Conservation (phyloP, 2,888 invertebrate genomes). For the Trissolcus japonicus region DNA sequence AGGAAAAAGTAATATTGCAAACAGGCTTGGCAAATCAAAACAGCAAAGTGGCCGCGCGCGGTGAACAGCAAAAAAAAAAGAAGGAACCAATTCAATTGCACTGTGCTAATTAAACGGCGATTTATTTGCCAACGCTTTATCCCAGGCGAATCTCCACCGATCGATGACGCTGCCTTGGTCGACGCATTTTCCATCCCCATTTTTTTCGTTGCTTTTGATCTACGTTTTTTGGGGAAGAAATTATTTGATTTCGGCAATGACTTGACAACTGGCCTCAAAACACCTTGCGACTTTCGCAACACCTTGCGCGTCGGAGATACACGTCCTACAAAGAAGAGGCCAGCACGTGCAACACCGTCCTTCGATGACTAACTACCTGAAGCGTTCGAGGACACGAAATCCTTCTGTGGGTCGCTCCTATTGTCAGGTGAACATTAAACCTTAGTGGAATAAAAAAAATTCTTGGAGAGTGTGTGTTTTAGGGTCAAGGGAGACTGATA, state of each 20-base stretch:
- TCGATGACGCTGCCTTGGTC: conserved; percentile 9
- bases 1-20: conserved; percentile 18
- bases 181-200: neutral
- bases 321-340: conserved; percentile 55
- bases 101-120: conserved; percentile 22
- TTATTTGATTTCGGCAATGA: neutral
- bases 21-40: conserved; percentile 6
- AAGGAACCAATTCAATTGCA: conserved; percentile 16
- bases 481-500: conserved; percentile 39
- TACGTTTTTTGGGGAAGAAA: neutral
- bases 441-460: conserved; percentile 33
- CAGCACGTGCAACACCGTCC: conserved; percentile 60
- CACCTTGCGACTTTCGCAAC: conserved; percentile 61
- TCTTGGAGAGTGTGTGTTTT: conserved; percentile 31
- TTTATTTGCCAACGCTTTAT: conserved; percentile 25
- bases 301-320: conserved; percentile 56
- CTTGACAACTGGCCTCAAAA: conserved; percentile 18
- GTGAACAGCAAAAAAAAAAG: neutral
- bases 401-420: conserved; percentile 54
- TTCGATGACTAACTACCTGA: conserved; percentile 64
- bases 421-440: conserved; percentile 46
- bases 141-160: conserved; percentile 6
- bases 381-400: conserved; percentile 61
- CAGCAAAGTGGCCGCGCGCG: conserved; percentile 1
- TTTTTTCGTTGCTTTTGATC: neutral